Evolutionary conservation across 2,888 invertebrate species (phyloP).

Genomic region (Caenorhabditis angaria): DNA sequence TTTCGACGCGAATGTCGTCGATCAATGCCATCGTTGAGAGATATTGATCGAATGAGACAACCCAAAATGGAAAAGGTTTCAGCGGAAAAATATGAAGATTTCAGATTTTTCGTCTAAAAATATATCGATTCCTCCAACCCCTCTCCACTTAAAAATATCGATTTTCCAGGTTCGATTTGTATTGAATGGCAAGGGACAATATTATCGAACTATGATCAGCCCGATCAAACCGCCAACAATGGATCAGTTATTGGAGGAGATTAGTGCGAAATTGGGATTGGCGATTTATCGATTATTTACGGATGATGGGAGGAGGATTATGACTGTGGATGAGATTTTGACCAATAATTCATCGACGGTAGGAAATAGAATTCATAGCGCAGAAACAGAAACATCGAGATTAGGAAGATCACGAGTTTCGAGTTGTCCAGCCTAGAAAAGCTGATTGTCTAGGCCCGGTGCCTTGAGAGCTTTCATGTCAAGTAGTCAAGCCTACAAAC

Average conservation of each 20-base stretch:
- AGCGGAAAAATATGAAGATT: conserved; percentile 7
- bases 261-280: conserved; percentile 44
- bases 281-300: conserved; percentile 66
- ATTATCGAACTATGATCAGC: conserved; percentile 63
- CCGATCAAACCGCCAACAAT: conserved; percentile 56
- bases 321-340: conserved; percentile 55
- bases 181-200: conserved; percentile 63
- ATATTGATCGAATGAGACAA: conserved; percentile 19
- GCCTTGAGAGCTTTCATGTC: no score
- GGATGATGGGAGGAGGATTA: conserved; percentile 56
- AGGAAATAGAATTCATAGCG: no score
- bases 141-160: neutral
- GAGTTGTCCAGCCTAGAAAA: no score
- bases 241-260: conserved; percentile 62
- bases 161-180: conserved; percentile 62
- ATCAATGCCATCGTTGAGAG: conserved; percentile 31
- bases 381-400: no score
- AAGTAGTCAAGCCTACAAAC: no score
- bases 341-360: conserved; percentile 46
- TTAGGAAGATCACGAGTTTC: no score
- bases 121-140: neutral
- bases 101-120: conserved; percentile 1
- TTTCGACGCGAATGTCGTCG: conserved; percentile 34
- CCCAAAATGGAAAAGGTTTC: neutral
- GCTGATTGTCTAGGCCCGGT: no score